phyloP scores from a whole-genome alignment of 2,113 vertebrate genomes.

The Origma solitaria region DNA sequence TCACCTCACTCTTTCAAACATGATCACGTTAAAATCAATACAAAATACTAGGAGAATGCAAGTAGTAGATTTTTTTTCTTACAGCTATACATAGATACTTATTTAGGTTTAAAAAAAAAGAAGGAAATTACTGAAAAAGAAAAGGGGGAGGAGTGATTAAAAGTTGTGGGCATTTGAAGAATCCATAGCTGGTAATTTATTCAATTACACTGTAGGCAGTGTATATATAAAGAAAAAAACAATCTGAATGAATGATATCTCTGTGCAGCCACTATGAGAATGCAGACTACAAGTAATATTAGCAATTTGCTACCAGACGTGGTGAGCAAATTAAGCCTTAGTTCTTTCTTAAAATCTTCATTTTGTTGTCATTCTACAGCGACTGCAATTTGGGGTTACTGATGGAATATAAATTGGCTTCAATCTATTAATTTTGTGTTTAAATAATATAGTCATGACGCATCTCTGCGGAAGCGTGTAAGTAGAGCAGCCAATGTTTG shows the following conservation, averaged over 20 bases:
- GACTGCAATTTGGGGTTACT: not conserved
- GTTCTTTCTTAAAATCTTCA: conserved; percentile 16
- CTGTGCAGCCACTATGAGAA: not conserved
- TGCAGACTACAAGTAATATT: not conserved
- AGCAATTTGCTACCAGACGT: conserved; percentile 21
- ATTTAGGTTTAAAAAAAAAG: not conserved
- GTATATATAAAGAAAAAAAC: not conserved
- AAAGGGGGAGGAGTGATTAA: not conserved
- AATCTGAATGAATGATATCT: not conserved
- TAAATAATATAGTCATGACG: not conserved
- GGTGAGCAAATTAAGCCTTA: not conserved
- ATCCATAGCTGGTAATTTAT: not conserved
- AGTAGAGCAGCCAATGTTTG: not conserved
- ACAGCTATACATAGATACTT: not conserved
- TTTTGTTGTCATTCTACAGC: not conserved
- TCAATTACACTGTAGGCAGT: not conserved
- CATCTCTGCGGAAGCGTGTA: not conserved
- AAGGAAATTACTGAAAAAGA: not conserved
- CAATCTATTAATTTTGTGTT: conserved; percentile 32
- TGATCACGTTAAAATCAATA: not conserved
- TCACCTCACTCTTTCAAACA: not conserved
- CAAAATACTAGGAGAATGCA: not conserved
- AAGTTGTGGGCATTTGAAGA: not conserved
- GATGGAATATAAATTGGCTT: conserved; percentile 2
- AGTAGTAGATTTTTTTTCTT: not conserved